Percentiles rank a stretch among this genome's conserved stretches.
Evolutionary conservation across 2,113 vertebrate species (phyloP).

Genomic region (Urocitellus parryii): DNA sequence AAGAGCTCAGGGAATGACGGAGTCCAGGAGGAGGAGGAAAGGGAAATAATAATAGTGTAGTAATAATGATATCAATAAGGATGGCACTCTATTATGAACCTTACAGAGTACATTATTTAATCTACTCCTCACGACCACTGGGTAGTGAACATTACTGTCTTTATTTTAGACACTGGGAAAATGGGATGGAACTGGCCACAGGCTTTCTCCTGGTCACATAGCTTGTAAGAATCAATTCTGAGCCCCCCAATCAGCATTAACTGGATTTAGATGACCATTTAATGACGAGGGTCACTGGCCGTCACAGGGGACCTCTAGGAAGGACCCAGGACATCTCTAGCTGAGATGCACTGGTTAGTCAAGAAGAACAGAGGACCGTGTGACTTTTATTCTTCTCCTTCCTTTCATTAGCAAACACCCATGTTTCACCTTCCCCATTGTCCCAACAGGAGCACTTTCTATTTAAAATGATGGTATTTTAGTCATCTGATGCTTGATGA

Average conservation of each 20-base stretch:
- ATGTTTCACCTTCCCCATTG: neutral
- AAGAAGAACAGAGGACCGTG: neutral
- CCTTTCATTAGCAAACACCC: no score
- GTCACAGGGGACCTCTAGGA: no score
- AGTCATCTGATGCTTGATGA: no score
- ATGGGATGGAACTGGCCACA: neutral
- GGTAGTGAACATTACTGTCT: neutral
- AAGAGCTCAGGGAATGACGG: neutral
- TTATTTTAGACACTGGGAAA: neutral
- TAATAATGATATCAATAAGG: neutral
- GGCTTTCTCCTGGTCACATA: neutral
- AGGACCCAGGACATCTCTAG: no score
- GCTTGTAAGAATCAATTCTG: neutral
- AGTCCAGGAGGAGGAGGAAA: neutral
- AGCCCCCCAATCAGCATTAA: accelerated
- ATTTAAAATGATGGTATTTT: neutral
- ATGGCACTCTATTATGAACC: no score
- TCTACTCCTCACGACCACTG: neutral
- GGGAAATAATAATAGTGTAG: neutral
- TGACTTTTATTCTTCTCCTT: neutral
- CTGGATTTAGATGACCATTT: neutral
- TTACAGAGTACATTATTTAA: neutral
- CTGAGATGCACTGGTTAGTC: neutral
- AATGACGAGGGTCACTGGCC: no score
- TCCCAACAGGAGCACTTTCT: neutral